Base-by-base conservation (phyloP, 2,888 invertebrate genomes). In the Therioaphis trifolii region DNA sequence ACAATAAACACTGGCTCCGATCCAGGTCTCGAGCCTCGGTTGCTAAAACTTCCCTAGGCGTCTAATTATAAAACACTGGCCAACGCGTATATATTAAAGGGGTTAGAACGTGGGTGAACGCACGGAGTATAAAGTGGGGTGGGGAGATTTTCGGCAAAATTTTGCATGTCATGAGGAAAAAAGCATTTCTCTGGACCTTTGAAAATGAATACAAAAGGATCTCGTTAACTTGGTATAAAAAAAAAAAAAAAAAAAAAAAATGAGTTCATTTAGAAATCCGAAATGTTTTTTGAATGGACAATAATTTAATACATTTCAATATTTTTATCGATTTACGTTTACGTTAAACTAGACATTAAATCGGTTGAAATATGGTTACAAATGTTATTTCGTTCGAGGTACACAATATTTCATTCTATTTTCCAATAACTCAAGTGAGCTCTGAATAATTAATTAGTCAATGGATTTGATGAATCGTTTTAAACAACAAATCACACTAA, bases 21-120 rank as follows among this genome's bases (percentile, higher is more conserved):
- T 82, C 80, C 80, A 82, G 52, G 72, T 82, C 80, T 63, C 58
- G 24, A 69, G 69, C 69, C 29, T 71, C 46, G 71, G 72, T 21
- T 21, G 61, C 61, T 69, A 63, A 80, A 74, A 82, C 80, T 82
- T 72, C 80, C 80, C 80, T 35, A 72, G 61, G 49, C 63, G 61
- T 82, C 80, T 82, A 82, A 82, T 82, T 82, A 82, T 82, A 82
- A 74, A 63, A 82, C 72, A 52, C 72, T 14, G 78, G 55, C 40
- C 40, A 52, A 2, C 7, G 66, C 77, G 18, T 11, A 12, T 14
- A 29, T 55, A 55, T n/a, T 18, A 35, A 55, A 40, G 24, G 55
- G 74, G 52, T 21, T n/a, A n/a, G n/a, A n/a, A n/a, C n/a, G 55
- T 35, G 29, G 35, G 55, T 29, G n/a, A 29, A 74, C 27, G 55